Evolutionary conservation across 2,113 vertebrate species (phyloP), one percentile per base, ranked within the genome.

Genomic region (Clarias batrachus): DNA sequence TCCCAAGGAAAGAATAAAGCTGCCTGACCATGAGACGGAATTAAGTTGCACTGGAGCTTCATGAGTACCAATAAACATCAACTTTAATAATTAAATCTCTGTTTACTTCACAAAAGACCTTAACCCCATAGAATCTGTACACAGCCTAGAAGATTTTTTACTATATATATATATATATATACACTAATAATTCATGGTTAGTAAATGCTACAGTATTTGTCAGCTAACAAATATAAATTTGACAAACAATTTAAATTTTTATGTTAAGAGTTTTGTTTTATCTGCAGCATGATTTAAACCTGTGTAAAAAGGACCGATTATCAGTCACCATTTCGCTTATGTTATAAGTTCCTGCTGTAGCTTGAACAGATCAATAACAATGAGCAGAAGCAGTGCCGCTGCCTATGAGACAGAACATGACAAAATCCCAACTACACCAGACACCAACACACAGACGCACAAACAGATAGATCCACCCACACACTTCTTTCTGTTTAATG

Each of bases 401-500:
- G 16, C 68, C 30, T 17, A 37, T 9, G 30, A 71, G 30, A 19
- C 30, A 71, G n/a, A 30, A 68, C 14, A 27, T 68, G 17, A 21
- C 33, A 73, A 19, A 16, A 8, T 41, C 70, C 33, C 33, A 37
- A 41, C 30, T 41, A 41, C 21, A 41, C 70, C n/a, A 73, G 33
- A 37, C 7, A 71, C 7, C 19, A 37, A 73, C 71, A 76, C 21
- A 54, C 74, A 77, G 48, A 56, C 17, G 21, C n/a, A 59, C 27
- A 79, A 1, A 33, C 8, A 80, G 1, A 59, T 23, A 33, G 17
- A 80, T 23, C 10, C 17, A 80, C 56, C 54, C 77, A 59, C 54
- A 59, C n/a, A 30, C n/a, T 56, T 27, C 56, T 79, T 17, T 33
- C 54, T 79, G 77, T 79, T 79, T 59, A 79, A 79, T 79, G 54